Conservation (phyloP, 1,140 invertebrate genomes). For the Drosophila ambigua region DNA sequence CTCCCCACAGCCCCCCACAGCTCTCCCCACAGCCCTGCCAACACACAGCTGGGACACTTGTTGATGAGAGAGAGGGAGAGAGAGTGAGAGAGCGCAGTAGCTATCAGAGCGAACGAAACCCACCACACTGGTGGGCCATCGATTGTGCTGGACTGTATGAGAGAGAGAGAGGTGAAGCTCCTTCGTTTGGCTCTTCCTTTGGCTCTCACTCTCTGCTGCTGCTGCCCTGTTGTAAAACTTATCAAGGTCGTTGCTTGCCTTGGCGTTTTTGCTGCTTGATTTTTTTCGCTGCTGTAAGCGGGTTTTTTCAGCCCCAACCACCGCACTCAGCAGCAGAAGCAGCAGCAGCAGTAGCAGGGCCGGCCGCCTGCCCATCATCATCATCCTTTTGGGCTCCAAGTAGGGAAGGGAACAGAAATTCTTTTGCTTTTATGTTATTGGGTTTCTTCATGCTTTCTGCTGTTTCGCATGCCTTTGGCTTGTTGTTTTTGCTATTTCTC, state of each 20-base stretch:
- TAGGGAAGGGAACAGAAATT: slow-evolving; percentile 47
- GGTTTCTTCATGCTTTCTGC: slow-evolving; percentile 62
- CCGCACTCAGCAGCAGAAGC: slow-evolving; percentile 27
- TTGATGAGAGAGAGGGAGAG: slow-evolving; percentile 32
- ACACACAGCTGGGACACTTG: slow-evolving; percentile 55
- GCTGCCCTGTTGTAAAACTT: slow-evolving; percentile 56
- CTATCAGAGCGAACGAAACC: slow-evolving; percentile 31
- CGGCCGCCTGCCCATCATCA: slow-evolving; percentile 14
- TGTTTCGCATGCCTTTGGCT: slow-evolving; percentile 57
- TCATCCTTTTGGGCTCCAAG: slow-evolving; percentile 65
- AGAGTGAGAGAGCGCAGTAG: background rate
- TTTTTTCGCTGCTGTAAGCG: slow-evolving; percentile 76
- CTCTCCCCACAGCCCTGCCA: slow-evolving; percentile 10
- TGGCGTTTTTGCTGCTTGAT: slow-evolving; percentile 40
- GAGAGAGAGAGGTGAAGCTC: slow-evolving; percentile 25
- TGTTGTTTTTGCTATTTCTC: slow-evolving; percentile 40
- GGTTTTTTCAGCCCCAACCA: slow-evolving; percentile 56
- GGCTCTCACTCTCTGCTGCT: slow-evolving; percentile 16
- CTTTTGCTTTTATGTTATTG: slow-evolving; percentile 81
- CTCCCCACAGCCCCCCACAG: slow-evolving; percentile 21
- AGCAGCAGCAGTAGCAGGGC: slow-evolving; percentile 10
- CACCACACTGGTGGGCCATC: slow-evolving; percentile 59
- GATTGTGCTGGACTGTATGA: slow-evolving; percentile 58
- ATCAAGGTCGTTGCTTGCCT: slow-evolving; percentile 78
- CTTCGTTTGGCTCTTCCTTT: slow-evolving; percentile 60